Evolutionary conservation across 1,140 invertebrate genomes (phyloP).

Genomic region (Periplaneta americana): DNA sequence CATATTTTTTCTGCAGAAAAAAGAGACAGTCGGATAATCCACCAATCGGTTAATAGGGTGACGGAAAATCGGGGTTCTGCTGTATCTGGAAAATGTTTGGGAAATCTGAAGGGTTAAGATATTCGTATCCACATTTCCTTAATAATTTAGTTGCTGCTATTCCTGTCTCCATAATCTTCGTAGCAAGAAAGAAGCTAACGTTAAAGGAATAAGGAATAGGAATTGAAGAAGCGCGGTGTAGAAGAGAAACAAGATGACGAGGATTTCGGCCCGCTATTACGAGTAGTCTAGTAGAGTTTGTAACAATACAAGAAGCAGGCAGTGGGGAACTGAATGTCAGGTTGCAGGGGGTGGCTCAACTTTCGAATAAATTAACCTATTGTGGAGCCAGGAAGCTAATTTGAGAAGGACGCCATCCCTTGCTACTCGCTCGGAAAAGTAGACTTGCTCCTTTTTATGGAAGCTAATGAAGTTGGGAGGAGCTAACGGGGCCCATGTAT

Average conservation of each 20-base stretch:
- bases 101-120: too few species aligned
- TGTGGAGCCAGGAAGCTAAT: slow-evolving; percentile 22
- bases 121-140: too few species aligned
- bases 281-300: slow-evolving; percentile 4
- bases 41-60: too few species aligned
- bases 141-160: too few species aligned
- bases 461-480: background rate
- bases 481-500: background rate
- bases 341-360: slow-evolving; percentile 1
- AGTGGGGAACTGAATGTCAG: background rate
- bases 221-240: background rate
- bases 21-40: too few species aligned
- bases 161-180: background rate
- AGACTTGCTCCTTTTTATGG: slow-evolving; percentile 4
- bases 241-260: background rate
- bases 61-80: too few species aligned
- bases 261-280: background rate
- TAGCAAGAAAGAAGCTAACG: background rate
- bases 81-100: too few species aligned
- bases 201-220: background rate
- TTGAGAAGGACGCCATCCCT: slow-evolving; percentile 15
- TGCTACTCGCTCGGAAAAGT: background rate
- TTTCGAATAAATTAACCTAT: slow-evolving; percentile 24
- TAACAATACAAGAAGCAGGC: slow-evolving; percentile 14
- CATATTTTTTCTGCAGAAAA: too few species aligned